Evolutionary conservation across 2,888 invertebrate species (phyloP).

Genomic region (Panopea generosa): DNA sequence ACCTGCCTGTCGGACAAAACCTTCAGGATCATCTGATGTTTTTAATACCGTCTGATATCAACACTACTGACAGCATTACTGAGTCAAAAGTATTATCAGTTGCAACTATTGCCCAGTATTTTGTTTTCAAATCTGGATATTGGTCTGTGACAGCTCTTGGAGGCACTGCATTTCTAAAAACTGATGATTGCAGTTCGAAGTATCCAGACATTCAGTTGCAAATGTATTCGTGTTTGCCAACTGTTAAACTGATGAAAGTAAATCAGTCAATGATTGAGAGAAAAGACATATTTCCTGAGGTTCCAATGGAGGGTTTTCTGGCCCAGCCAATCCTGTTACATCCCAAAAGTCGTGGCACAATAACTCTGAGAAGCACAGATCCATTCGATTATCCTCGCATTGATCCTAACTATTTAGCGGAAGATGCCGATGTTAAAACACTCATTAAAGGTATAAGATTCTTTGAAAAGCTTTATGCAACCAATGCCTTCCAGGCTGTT

Average conservation of each 20-base stretch:
- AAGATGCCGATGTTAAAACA: conserved; percentile 68
- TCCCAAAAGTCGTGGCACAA: conserved; percentile 92
- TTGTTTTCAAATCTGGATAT: conserved; percentile 18
- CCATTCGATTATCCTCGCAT: conserved; percentile 93
- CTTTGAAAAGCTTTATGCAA: conserved; percentile 20
- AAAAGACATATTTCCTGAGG: conserved; percentile 16
- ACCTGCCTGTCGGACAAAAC: conserved; percentile 82
- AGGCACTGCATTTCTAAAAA: conserved; percentile 30
- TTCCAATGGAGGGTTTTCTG: conserved; percentile 13
- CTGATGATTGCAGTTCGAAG: conserved; percentile 11
- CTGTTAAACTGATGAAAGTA: not conserved
- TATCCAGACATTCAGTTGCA: conserved; percentile 49
- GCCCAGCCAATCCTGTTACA: conserved; percentile 40
- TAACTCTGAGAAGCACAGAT: conserved; percentile 91
- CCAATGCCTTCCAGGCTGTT: conserved; percentile 17
- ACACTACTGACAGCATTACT: conserved; percentile 25
- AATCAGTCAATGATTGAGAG: conserved; percentile 9
- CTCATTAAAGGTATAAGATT: conserved; percentile 37
- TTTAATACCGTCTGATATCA: conserved; percentile 19
- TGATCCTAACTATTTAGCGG: conserved; percentile 94
- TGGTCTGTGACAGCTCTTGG: conserved; percentile 15
- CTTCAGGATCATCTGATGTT: conserved; percentile 76
- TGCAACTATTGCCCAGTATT: conserved; percentile 9
- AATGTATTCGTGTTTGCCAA: conserved; percentile 6
- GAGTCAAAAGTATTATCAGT: conserved; percentile 15